phyloP scores from a whole-genome alignment of 2,888 invertebrate genomes.

The Bhutanitis thaidina region DNA sequence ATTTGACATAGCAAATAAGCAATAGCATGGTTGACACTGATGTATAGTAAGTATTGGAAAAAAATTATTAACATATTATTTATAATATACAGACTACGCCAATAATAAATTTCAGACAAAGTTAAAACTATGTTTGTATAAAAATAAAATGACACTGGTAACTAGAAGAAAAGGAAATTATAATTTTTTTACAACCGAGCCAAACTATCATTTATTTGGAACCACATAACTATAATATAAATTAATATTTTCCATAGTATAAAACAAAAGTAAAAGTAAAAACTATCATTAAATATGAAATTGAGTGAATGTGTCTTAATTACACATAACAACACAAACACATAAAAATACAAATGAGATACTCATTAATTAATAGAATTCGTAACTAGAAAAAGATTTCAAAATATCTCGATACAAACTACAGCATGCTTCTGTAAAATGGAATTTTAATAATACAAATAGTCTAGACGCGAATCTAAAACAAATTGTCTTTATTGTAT shows the following conservation, averaged over 20 bases:
- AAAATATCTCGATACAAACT: slow-evolving; percentile 27
- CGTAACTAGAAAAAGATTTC: slow-evolving; percentile 35
- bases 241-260: slow-evolving; percentile 45
- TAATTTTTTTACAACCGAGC: not conserved
- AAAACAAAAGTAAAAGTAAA: slow-evolving; percentile 42
- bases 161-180: slow-evolving; percentile 26
- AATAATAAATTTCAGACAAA: not conserved
- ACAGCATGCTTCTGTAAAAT: slow-evolving; percentile 3
- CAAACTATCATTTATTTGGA: slow-evolving; percentile 21
- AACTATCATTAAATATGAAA: slow-evolving; percentile 50
- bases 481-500: slow-evolving; percentile 52
- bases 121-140: slow-evolving; percentile 1
- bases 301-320: slow-evolving; percentile 46
- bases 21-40: not conserved
- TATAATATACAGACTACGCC: not conserved
- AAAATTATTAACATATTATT: not conserved
- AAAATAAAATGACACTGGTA: slow-evolving; percentile 29
- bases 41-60: not conserved
- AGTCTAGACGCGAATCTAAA: slow-evolving; percentile 29
- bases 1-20: slow-evolving; percentile 8
- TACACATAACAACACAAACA: slow-evolving; percentile 41
- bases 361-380: slow-evolving; percentile 39
- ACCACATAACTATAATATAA: slow-evolving; percentile 40
- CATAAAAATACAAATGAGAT: slow-evolving; percentile 42
- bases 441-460: slow-evolving; percentile 7